Conservation (phyloP, 92 coral and sea anemone genomes). For the Zoanthus sansibaricus region DNA sequence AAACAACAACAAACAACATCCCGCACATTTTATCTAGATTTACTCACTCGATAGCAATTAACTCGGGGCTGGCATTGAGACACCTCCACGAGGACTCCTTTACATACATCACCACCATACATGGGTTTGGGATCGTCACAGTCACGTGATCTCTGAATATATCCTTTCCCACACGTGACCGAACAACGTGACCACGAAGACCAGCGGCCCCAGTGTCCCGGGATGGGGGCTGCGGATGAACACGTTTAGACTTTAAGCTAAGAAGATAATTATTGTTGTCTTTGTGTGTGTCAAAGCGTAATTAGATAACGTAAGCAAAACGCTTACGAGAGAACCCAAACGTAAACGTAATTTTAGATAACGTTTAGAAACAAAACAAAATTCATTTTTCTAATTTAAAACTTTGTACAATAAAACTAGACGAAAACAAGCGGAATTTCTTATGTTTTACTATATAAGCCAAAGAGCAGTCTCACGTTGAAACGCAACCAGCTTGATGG, state of each 20-base stretch:
- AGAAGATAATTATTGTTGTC: not conserved
- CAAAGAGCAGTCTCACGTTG: too few species aligned
- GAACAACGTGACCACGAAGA: constrained; percentile 75
- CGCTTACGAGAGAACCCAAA: too few species aligned
- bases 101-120: constrained; percentile 69
- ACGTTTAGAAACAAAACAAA: too few species aligned
- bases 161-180: constrained; percentile 77
- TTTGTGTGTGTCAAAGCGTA: not conserved
- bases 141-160: constrained; percentile 62
- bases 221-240: constrained; percentile 40
- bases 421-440: too few species aligned
- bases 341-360: too few species aligned
- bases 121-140: constrained; percentile 76
- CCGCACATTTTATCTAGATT: not conserved
- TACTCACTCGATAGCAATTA: not conserved
- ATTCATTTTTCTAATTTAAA: too few species aligned
- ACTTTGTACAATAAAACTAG: too few species aligned
- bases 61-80: constrained; percentile 14
- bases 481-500: too few species aligned
- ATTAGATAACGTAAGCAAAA: too few species aligned
- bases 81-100: constrained; percentile 64
- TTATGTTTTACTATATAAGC: too few species aligned
- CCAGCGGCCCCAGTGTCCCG: constrained; percentile 93
- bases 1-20: too few species aligned
- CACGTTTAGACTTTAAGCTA: not conserved